phyloP scores from a whole-genome alignment of 2,113 vertebrate species.

The Amphilophus citrinellus region DNA sequence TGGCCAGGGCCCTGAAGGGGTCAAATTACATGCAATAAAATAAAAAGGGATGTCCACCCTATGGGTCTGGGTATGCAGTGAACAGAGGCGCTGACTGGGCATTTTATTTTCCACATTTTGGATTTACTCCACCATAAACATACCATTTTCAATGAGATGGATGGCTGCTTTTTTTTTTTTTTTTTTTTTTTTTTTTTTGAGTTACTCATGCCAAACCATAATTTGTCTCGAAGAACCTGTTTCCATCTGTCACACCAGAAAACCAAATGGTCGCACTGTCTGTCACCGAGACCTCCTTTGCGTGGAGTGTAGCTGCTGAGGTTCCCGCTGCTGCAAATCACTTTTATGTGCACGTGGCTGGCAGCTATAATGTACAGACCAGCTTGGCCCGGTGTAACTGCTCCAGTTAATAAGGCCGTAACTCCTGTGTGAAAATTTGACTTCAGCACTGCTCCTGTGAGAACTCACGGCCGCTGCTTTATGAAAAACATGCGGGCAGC shows the following conservation, averaged over 20 bases:
- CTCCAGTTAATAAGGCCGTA: constrained; percentile 33
- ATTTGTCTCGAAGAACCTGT: constrained; percentile 21
- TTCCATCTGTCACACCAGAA: constrained; percentile 24
- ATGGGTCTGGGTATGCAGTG: neutral
- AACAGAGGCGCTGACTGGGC: neutral
- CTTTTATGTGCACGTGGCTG: constrained; percentile 47
- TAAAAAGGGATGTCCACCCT: neutral
- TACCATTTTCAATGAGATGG: neutral
- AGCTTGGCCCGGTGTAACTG: neutral
- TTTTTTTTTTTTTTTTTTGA: neutral
- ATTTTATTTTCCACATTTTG: neutral
- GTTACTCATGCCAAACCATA: neutral
- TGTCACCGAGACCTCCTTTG: constrained; percentile 11
- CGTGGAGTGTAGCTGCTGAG: constrained; percentile 1
- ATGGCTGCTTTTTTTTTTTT: neutral
- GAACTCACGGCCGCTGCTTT: neutral
- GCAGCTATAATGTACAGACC: constrained; percentile 10
- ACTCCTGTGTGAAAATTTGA: constrained; percentile 28
- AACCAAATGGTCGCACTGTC: neutral
- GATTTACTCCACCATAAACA: constrained; percentile 18
- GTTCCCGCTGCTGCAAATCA: constrained; percentile 50
- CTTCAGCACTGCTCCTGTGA: neutral
- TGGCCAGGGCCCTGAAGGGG: neutral
- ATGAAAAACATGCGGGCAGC: constrained; percentile 16
- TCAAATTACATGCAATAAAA: neutral